phyloP scores from a whole-genome alignment of 2,888 invertebrate genomes.

The Cephus spinipes region DNA sequence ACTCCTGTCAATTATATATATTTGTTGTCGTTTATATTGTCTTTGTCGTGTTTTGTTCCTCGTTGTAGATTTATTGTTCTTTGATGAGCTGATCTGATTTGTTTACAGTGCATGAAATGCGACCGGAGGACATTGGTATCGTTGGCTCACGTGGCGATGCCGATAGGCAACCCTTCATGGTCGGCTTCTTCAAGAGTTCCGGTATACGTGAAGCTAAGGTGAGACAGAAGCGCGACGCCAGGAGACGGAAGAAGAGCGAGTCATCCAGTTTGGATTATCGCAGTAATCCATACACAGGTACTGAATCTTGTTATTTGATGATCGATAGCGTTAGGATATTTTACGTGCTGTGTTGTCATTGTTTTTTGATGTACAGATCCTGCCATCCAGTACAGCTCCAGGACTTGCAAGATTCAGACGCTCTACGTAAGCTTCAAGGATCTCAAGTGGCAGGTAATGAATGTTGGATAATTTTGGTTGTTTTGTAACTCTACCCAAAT shows the following conservation, averaged over 20 bases:
- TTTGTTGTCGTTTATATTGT: not conserved
- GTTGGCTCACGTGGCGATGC: slow-evolving; percentile 81
- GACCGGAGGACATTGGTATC: slow-evolving; percentile 87
- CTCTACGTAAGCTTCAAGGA: slow-evolving; percentile 94
- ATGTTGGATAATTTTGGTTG: slow-evolving; percentile 13
- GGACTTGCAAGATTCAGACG: slow-evolving; percentile 89
- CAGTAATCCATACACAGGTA: slow-evolving; percentile 72
- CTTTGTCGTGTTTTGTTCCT: not conserved
- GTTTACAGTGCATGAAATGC: slow-evolving; percentile 79
- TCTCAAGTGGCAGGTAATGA: slow-evolving; percentile 82
- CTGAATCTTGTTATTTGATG: not conserved
- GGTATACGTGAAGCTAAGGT: slow-evolving; percentile 70
- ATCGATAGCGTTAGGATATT: not conserved
- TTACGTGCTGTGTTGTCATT: not conserved
- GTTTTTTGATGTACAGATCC: slow-evolving; percentile 43
- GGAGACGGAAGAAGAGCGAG: slow-evolving; percentile 70
- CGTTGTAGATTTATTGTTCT: not conserved
- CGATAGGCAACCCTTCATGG: slow-evolving; percentile 92
- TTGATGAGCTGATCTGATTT: not conserved
- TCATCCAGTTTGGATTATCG: slow-evolving; percentile 66
- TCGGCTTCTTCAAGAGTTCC: slow-evolving; percentile 85
- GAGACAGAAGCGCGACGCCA: slow-evolving; percentile 71
- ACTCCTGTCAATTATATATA: not conserved
- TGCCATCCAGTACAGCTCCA: slow-evolving; percentile 65
- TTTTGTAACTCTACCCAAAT: slow-evolving; percentile 3